These are phyloP conservation scores for Cryptocephalus moraei DNA, from an alignment of 2,888 invertebrate species.

Conservation along the genomic window DNA sequence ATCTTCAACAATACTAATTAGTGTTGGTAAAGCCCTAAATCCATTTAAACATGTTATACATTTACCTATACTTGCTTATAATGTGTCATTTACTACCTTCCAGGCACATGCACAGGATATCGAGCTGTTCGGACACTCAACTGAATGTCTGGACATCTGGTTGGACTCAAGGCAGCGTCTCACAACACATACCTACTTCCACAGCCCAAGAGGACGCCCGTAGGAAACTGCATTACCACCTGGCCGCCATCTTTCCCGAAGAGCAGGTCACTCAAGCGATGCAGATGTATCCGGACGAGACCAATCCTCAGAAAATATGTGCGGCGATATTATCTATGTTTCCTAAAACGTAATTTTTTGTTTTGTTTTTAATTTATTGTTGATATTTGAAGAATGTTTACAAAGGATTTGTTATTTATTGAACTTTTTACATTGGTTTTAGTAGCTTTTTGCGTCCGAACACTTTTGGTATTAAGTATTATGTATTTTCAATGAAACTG, in stretches of 20 bases:
- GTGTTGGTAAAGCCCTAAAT: no score
- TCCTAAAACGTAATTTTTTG: conserved; percentile 40
- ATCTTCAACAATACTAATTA: no score
- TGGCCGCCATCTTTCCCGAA: conserved; percentile 86
- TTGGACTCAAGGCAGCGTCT: conserved; percentile 31
- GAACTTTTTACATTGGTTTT: no score
- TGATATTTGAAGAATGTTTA: neutral
- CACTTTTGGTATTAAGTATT: no score
- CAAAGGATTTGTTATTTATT: no score
- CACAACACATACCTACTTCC: conserved; percentile 28
- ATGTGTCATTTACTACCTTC: conserved; percentile 1
- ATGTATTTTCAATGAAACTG: no score
- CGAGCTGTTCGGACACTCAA: conserved; percentile 54
- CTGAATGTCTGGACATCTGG: conserved; percentile 43
- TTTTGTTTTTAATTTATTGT: no score
- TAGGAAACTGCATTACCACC: conserved; percentile 71
- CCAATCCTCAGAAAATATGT: conserved; percentile 82
- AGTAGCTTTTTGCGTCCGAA: no score
- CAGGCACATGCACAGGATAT: conserved; percentile 39
- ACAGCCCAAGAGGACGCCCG: conserved; percentile 52
- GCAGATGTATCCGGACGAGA: conserved; percentile 80
- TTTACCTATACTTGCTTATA: neutral
- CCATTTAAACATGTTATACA: no score
- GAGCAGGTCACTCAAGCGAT: conserved; percentile 83
- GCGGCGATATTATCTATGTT: conserved; percentile 73